phyloP scores from a whole-genome alignment of 2,113 vertebrate species.

The Pongo abelii region DNA sequence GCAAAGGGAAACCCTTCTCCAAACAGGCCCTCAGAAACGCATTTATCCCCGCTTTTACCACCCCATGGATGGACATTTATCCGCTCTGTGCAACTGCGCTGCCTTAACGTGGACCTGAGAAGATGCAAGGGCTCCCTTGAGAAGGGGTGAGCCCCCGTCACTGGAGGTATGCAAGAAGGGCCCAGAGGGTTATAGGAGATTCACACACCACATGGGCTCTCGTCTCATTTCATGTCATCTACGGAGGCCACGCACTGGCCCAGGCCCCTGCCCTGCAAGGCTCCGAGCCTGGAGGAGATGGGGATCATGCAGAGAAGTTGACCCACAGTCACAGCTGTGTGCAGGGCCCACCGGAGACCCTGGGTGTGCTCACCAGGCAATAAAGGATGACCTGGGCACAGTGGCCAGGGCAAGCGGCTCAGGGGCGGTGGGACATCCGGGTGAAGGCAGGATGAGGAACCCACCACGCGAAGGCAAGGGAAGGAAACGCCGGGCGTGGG shows the following conservation, averaged over 20 bases:
- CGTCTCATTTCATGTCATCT: neutral
- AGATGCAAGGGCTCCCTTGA: rapidly evolving
- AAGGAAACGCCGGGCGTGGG: rapidly evolving
- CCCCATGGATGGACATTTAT: rapidly evolving
- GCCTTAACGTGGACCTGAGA: rapidly evolving
- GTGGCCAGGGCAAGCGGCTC: neutral
- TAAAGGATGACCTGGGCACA: rapidly evolving
- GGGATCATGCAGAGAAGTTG: neutral
- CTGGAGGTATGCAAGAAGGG: neutral
- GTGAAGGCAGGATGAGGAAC: neutral
- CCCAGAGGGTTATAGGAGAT: rapidly evolving
- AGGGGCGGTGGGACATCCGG: neutral
- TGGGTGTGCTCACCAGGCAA: rapidly evolving
- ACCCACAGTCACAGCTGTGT: rapidly evolving
- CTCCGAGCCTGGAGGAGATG: neutral
- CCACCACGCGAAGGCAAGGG: rapidly evolving
- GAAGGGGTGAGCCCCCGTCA: rapidly evolving
- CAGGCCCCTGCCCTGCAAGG: rapidly evolving
- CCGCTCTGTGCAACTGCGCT: rapidly evolving
- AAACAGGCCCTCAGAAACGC: rapidly evolving
- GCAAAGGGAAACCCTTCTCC: neutral
- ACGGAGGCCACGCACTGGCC: neutral
- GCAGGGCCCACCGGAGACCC: neutral
- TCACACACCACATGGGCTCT: rapidly evolving
- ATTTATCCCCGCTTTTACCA: rapidly evolving